These are phyloP conservation scores for Cisticola juncidis DNA, from an alignment of 2,113 vertebrate species.

Conservation along the genomic window DNA sequence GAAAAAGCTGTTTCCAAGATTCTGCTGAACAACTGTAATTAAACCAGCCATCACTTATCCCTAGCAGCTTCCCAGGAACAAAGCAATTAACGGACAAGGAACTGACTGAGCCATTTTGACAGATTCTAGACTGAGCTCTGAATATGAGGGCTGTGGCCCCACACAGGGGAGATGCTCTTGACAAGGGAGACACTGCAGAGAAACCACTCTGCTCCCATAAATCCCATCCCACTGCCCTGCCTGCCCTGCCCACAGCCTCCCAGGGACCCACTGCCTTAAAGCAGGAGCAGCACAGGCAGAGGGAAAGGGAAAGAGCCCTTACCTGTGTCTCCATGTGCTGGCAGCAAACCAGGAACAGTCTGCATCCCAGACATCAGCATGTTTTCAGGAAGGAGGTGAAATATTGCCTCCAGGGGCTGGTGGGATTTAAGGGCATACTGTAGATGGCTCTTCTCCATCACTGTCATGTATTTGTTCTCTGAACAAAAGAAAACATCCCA, in stretches of 20 bases:
- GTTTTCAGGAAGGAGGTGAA: constrained; percentile 89
- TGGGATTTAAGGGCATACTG: constrained; percentile 79
- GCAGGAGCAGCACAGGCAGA: not conserved
- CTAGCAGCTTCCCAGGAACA: not conserved
- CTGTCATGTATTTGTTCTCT: constrained; percentile 80
- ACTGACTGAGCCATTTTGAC: not conserved
- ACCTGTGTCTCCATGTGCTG: constrained; percentile 61
- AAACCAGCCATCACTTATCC: not conserved
- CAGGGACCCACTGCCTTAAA: not conserved
- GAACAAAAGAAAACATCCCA: not conserved
- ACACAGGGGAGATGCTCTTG: accelerated
- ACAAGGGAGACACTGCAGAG: not conserved
- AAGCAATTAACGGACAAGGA: not conserved
- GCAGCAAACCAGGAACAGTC: constrained; percentile 79
- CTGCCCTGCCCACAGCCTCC: not conserved
- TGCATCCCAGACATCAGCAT: constrained; percentile 81
- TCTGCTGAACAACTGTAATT: not conserved
- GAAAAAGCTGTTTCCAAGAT: not conserved
- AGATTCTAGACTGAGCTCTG: not conserved
- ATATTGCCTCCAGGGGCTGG: constrained; percentile 62
- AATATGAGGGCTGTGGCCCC: accelerated
- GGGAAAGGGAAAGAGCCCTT: not conserved
- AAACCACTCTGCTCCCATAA: not conserved
- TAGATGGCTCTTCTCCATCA: constrained; percentile 79
- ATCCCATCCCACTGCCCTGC: not conserved